Base-by-base conservation (phyloP, 1,140 invertebrate genomes). In the Charaxes varanes region DNA sequence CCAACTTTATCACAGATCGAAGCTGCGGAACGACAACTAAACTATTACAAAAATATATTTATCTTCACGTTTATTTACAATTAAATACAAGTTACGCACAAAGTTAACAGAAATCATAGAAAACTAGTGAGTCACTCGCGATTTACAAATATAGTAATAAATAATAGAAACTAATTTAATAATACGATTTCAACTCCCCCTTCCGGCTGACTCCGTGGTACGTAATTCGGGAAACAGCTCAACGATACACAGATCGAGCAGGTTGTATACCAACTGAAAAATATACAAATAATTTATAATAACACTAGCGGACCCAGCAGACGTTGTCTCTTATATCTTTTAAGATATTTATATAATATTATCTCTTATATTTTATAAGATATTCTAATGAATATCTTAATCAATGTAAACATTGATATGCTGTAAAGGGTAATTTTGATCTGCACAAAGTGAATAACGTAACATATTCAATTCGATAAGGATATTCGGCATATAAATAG, bases 241-340 rank as follows among this genome's bases (percentile, higher is more conserved):
- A 35, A 77, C 42, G 15, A 85, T 33, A 26, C 79, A 77, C 12
- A 83, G 32, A 30, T 85, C 82, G 17, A 85, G 47, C 14, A 85
- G 36, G 50, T 78, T 84, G 62, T 85, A 85, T 16, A 85, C 70
- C 47, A 85, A 50, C 82, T 85, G 76, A 23, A 81, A 81, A 11
- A 45, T 59, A 41, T 50, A 31, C 11, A 22, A 47, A 23, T 17
- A 35, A 8, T n/a, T n/a, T n/a, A n/a, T n/a, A n/a, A n/a, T n/a
- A n/a, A n/a, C n/a, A n/a, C n/a, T n/a, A n/a, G n/a, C n/a, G n/a
- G n/a, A n/a, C n/a, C n/a, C n/a, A n/a, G n/a, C n/a, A n/a, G n/a
- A n/a, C n/a, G n/a, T n/a, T n/a, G n/a, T n/a, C n/a, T n/a, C n/a
- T n/a, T n/a, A n/a, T n/a, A n/a, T n/a, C n/a, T n/a, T n/a, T n/a